Conservation (phyloP, 2,888 invertebrate species). For the Patella pellucida region DNA sequence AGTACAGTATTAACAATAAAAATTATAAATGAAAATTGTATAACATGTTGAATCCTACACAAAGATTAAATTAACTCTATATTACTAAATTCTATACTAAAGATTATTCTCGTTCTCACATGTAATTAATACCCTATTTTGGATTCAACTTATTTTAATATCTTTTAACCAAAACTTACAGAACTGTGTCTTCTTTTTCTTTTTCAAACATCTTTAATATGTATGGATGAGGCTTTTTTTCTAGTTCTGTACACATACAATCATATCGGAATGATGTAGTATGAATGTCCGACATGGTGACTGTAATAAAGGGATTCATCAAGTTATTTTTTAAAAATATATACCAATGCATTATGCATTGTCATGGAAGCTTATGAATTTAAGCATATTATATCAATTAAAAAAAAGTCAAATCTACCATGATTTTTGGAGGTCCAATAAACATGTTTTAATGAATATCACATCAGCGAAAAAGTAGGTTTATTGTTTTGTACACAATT, state of each 20-base stretch:
- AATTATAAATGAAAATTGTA: too few species aligned
- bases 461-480: too few species aligned
- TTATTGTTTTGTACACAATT: too few species aligned
- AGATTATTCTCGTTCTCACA: too few species aligned
- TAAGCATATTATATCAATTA: neutral
- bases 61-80: too few species aligned
- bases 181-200: slow-evolving; percentile 51
- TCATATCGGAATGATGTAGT: slow-evolving; percentile 50
- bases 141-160: too few species aligned
- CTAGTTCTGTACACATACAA: slow-evolving; percentile 47
- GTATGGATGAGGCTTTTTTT: slow-evolving; percentile 44
- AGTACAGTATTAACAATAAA: too few species aligned
- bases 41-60: too few species aligned
- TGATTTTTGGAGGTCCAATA: too few species aligned
- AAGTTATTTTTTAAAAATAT: neutral
- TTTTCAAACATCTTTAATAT: slow-evolving; percentile 49
- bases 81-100: too few species aligned
- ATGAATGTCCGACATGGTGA: slow-evolving; percentile 50
- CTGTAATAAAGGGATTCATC: neutral
- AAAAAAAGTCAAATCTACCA: neutral
- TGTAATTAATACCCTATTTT: too few species aligned
- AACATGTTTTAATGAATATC: too few species aligned
- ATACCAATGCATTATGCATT: neutral
- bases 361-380: neutral
- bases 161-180: slow-evolving; percentile 40